Base-by-base conservation (phyloP, 64 coral and sea anemone species). In the Dendrophyllia cribrosa region DNA sequence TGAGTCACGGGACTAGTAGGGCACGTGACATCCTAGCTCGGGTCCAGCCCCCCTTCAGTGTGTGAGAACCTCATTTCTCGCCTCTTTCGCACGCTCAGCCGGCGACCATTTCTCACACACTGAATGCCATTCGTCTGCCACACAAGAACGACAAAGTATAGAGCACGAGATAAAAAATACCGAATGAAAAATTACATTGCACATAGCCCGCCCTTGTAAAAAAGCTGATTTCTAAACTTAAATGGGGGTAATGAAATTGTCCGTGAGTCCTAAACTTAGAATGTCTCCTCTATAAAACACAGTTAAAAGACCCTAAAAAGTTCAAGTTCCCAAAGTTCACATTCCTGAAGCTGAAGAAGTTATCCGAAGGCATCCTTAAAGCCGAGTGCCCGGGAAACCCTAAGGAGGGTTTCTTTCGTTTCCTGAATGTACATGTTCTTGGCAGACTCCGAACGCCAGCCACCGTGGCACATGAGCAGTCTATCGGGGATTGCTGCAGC, bases 351-450 rank as follows among this genome's bases (percentile, higher is more conserved):
- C 62, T 65, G 62, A 16, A 0, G n/a, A 65, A 65, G 62, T 65
- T 0, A 16, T 65, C 62, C 15, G 34, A 65, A 65, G 16, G 62
- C 62, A 19, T 17, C 62, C 62, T 65, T 34, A 65, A 65, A 65
- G 62, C 62, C 14, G 62, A 65, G 62, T 65, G 62, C 62, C 62
- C 61, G 61, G 61, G 61, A 64, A 64, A 64, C 61, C 62, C 15
- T 65, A 79, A 79, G 76, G 20, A 82, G 78, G 78, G 55, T 16
- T 19, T 82, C 78, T 19, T 23, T 7, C 10, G 20, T 16, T 25
- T 82, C 78, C 58, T 61, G 14, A 24, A 82, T 82, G 26, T 82
- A 82, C 5, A 19, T 61, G 26, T 82, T 61, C 78, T 63, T 20
- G 13, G 78, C 51, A 16, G 26, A 48, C 12, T 82, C 51, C n/a